phyloP scores from a whole-genome alignment of 1,140 invertebrate species.

The Helicoverpa zea region DNA sequence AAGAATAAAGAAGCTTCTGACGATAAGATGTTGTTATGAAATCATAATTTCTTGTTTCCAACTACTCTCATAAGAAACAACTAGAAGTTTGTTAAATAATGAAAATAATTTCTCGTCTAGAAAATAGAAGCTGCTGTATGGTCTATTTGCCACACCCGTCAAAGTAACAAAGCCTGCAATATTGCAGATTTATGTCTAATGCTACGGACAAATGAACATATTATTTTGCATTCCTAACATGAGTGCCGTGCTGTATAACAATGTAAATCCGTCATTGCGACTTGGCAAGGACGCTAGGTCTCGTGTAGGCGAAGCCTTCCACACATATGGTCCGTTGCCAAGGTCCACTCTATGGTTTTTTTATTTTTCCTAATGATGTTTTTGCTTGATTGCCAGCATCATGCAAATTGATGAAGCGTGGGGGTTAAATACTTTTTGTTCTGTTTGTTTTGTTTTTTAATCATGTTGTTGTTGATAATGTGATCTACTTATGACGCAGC shows the following conservation, averaged over 20 bases:
- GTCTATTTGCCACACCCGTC: not conserved
- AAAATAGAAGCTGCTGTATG: not conserved
- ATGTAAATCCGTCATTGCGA: conserved; percentile 29
- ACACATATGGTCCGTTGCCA: conserved; percentile 63
- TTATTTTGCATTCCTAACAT: not conserved
- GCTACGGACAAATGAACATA: not conserved
- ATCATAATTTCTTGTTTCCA: too few relatives aligned
- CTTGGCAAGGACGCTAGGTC: conserved; percentile 69
- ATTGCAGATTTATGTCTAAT: not conserved
- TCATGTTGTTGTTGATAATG: conserved; percentile 25
- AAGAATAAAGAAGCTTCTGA: too few relatives aligned
- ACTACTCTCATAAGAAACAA: too few relatives aligned
- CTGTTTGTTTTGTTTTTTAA: conserved; percentile 42
- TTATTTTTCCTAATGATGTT: conserved; percentile 49
- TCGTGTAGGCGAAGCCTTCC: conserved; percentile 67
- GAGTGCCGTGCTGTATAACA: not conserved
- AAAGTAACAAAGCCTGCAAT: not conserved
- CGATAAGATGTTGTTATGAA: too few relatives aligned
- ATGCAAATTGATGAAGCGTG: conserved; percentile 38
- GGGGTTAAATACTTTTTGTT: conserved; percentile 40
- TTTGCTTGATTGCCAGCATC: conserved; percentile 53
- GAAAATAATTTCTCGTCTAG: not conserved
- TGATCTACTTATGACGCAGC: conserved; percentile 1
- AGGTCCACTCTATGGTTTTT: conserved; percentile 61
- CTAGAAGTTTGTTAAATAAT: too few relatives aligned